phyloP scores from a whole-genome alignment of 2,888 invertebrate genomes.

The Plagodis dolabraria region DNA sequence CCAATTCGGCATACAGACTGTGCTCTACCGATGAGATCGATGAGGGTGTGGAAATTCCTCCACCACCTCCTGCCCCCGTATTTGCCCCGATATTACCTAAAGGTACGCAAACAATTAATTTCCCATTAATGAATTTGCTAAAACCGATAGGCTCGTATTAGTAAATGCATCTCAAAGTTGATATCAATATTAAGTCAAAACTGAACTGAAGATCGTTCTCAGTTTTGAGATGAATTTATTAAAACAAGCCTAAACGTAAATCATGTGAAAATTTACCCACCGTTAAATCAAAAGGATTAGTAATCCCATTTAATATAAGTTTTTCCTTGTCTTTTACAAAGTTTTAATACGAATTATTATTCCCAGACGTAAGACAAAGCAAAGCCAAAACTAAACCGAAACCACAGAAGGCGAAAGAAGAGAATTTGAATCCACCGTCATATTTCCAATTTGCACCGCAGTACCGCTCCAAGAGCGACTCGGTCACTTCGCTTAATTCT shows the following conservation, averaged over 20 bases:
- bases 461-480: slow-evolving; percentile 67
- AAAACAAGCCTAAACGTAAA: not conserved
- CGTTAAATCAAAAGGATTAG: too few relatives aligned
- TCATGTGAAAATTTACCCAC: too few relatives aligned
- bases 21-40: slow-evolving; percentile 59
- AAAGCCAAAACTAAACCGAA: slow-evolving; percentile 38
- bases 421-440: slow-evolving; percentile 39
- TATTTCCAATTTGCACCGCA: slow-evolving; percentile 58
- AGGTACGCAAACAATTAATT: slow-evolving; percentile 49
- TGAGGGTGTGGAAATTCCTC: slow-evolving; percentile 66
- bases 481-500: slow-evolving; percentile 67
- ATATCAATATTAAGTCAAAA: too few relatives aligned
- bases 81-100: slow-evolving; percentile 68
- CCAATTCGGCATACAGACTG: slow-evolving; percentile 60
- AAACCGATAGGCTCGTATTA: too few relatives aligned
- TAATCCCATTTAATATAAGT: too few relatives aligned
- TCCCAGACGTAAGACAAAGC: slow-evolving; percentile 64
- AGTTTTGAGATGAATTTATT: not conserved
- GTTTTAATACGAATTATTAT: slow-evolving; percentile 8
- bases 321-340: too few relatives aligned
- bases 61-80: slow-evolving; percentile 62
- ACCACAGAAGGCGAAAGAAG: slow-evolving; percentile 33
- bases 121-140: too few relatives aligned
- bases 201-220: not conserved
- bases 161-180: too few relatives aligned